These are phyloP conservation scores for Cataglyphis altisquamis DNA, from an alignment of 2,888 invertebrate species.

Conservation along the genomic window DNA sequence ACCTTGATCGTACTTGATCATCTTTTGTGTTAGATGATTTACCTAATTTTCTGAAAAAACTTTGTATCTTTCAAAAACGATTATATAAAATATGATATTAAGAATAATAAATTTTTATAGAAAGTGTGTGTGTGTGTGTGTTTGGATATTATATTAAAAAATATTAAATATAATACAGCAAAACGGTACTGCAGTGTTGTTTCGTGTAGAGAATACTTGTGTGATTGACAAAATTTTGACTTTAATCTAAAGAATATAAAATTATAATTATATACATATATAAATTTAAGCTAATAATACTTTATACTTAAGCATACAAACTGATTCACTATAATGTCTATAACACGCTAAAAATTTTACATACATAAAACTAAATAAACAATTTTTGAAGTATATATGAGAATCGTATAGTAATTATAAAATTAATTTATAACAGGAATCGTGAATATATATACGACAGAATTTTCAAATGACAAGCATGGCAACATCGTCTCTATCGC, in stretches of 20 bases:
- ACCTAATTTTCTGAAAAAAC: no score
- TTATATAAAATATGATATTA: neutral
- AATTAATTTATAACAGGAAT: neutral
- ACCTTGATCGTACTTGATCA: neutral
- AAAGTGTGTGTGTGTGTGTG: no score
- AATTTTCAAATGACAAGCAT: constrained; percentile 57
- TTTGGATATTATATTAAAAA: neutral
- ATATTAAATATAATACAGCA: neutral
- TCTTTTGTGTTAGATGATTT: no score
- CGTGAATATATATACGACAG: neutral
- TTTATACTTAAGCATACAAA: no score
- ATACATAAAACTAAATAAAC: neutral
- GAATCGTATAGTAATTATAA: neutral
- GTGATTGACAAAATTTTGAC: neutral
- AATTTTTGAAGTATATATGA: neutral
- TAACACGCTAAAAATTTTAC: neutral
- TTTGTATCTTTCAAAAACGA: neutral
- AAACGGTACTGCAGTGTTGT: neutral
- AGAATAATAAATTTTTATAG: no score
- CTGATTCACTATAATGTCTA: neutral
- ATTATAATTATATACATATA: neutral
- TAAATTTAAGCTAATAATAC: no score
- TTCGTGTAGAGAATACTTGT: neutral
- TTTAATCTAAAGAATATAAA: neutral
- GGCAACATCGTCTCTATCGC: constrained; percentile 60